A percentile compares a stretch with the other conserved stretches of the same genome.
Evolutionary conservation across 1,140 invertebrate genomes (phyloP).

Genomic region (Halictus rubicundus): DNA sequence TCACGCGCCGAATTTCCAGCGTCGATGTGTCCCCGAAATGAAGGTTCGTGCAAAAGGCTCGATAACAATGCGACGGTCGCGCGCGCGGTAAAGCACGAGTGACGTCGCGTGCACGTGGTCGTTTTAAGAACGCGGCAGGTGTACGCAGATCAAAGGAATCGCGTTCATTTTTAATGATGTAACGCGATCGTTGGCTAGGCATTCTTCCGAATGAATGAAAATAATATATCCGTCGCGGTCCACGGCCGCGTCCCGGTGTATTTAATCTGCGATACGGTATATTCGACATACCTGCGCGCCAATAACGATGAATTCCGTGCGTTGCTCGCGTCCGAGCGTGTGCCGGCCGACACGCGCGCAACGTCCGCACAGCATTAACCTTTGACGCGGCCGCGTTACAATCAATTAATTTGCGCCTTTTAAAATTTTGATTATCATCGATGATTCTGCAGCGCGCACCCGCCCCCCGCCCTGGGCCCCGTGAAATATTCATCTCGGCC

Average conservation of each 20-base stretch:
- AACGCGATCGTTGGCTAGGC: constrained; percentile 52
- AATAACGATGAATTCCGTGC: constrained; percentile 63
- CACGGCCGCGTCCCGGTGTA: constrained; percentile 17
- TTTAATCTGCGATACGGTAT: constrained; percentile 56
- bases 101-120: neutral
- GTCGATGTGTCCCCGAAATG: no score
- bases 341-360: constrained; percentile 39
- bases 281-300: constrained; percentile 57
- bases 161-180: constrained; percentile 52
- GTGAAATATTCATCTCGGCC: constrained; percentile 48
- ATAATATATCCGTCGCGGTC: constrained; percentile 47
- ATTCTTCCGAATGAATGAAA: constrained; percentile 49
- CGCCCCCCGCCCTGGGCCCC: no score
- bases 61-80: no score
- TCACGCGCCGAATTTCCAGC: no score
- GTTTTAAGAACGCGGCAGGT: constrained; percentile 26
- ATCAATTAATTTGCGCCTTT: constrained; percentile 57
- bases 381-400: constrained; percentile 46
- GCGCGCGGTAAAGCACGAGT: no score
- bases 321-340: constrained; percentile 42
- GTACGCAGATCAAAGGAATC: constrained; percentile 41
- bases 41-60: neutral
- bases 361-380: constrained; percentile 53
- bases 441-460: constrained; percentile 10
- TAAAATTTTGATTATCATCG: constrained; percentile 54